A percentile compares a stretch with the other conserved stretches of the same genome.
Conservation (phyloP, 2,888 invertebrate genomes). For the Dusona sp. region DNA sequence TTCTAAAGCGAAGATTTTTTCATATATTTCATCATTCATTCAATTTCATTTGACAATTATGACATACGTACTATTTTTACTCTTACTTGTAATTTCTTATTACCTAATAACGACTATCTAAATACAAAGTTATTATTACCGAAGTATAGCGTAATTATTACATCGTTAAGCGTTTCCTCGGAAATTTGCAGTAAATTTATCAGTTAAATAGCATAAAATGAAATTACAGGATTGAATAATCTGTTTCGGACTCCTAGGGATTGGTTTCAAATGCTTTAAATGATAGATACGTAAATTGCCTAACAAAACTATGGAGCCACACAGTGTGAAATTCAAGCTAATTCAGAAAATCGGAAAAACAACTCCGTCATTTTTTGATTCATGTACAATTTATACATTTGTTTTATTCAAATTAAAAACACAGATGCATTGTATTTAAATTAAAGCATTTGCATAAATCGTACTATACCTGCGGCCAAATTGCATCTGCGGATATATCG, state of each 20-base stretch:
- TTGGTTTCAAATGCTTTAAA: neutral
- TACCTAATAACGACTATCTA: neutral
- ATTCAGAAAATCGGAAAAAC: neutral
- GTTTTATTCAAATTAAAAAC: neutral
- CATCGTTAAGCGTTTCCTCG: neutral
- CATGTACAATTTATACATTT: slow-evolving; percentile 5
- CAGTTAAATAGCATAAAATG: neutral
- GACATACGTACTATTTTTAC: neutral
- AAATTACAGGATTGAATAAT: neutral
- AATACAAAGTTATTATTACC: neutral
- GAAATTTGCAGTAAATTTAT: neutral
- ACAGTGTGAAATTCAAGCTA: neutral
- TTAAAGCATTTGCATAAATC: slow-evolving; percentile 1
- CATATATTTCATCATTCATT: neutral
- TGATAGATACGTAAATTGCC: neutral
- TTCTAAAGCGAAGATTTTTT: neutral
- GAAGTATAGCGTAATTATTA: neutral
- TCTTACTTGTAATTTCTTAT: no score
- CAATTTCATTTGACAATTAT: neutral
- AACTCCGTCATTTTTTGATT: neutral
- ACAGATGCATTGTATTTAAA: slow-evolving; percentile 16
- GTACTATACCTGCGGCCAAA: neutral
- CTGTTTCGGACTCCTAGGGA: neutral
- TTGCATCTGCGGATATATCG: neutral
- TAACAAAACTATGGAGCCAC: neutral